A percentile compares a stretch with the other conserved stretches of the same genome.
These are phyloP conservation scores for Trichomycterus rosablanca DNA, from an alignment of 2,113 vertebrate species.

Conservation along the genomic window DNA sequence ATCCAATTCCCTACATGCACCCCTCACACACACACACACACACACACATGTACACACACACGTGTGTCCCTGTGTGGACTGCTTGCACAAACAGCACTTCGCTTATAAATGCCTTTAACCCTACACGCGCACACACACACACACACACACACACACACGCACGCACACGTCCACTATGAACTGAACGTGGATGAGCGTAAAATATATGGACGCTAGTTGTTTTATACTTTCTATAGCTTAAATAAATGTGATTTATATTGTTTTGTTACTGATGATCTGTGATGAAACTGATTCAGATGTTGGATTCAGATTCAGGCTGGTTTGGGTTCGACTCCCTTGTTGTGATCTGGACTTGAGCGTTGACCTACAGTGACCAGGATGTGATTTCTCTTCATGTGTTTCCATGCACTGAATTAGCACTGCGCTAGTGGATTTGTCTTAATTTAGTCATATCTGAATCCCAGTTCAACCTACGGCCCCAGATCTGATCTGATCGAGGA, in stretches of 20 bases:
- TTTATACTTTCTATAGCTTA: neutral
- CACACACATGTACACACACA: constrained; percentile 20
- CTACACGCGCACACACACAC: constrained; percentile 22
- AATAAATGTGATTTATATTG: constrained; percentile 2
- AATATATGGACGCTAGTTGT: too few relatives aligned
- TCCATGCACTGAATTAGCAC: too few relatives aligned
- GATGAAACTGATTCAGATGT: neutral
- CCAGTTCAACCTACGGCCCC: too few relatives aligned
- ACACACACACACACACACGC: constrained; percentile 11
- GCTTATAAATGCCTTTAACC: constrained; percentile 30
- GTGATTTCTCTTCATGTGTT: too few relatives aligned
- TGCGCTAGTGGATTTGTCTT: too few relatives aligned
- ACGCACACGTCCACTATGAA: neutral
- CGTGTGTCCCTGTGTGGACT: constrained; percentile 52
- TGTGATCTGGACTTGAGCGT: too few relatives aligned
- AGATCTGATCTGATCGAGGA: too few relatives aligned
- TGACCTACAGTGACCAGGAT: too few relatives aligned
- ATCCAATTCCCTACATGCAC: constrained; percentile 8
- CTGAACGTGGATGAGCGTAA: too few relatives aligned
- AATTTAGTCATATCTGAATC: too few relatives aligned
- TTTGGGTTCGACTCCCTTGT: too few relatives aligned
- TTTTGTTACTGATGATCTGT: constrained; percentile 5
- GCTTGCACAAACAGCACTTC: constrained; percentile 68
- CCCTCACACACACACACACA: constrained; percentile 1
- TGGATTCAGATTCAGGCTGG: too few relatives aligned